Base-by-base conservation (phyloP, 1,140 invertebrate genomes). In the Drosophila pectinifera region DNA sequence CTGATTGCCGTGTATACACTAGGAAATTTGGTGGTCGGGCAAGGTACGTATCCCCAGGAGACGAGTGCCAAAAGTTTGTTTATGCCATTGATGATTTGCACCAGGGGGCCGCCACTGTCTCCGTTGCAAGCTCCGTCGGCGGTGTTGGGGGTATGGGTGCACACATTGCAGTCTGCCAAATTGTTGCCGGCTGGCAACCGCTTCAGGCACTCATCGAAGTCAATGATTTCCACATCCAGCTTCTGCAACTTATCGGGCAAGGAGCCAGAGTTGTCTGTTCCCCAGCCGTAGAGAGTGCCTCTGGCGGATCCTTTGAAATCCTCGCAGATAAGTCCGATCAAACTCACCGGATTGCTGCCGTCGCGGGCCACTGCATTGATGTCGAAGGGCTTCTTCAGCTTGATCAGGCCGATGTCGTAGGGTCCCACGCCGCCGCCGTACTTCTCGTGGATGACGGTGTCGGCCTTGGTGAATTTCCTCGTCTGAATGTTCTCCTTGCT, bases 11-110 rank as follows among this genome's bases (percentile, higher is more conserved):
- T 95, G 82, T 95, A 96, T 0, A 96, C 95, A 0, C 95, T 95
- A 0, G 96, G 96, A 1, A 94, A 94, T 7, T 93, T 93, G 72
- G 91, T 91, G 14, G 84, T 90, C 5, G 94, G 94, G 68, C 96
- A 96, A 51, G 96, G 96, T 4, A 94, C 93, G 24, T 94, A 91
- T 6, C 96, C 96, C 95, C 95, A 97, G 2, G 96, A 96, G 0
- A 96, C 96, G 20, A 96, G n/a, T 92, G 16, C n/a, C n/a, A n/a
- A n/a, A n/a, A n/a, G n/a, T n/a, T n/a, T n/a, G n/a, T n/a, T n/a
- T n/a, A n/a, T n/a, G n/a, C n/a, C n/a, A n/a, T n/a, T n/a, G n/a
- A n/a, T n/a, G n/a, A n/a, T n/a, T n/a, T n/a, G 46, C n/a, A 94
- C 92, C 34, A 95, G 77, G 2, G 95, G 95, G 49, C 95, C 95